Evolutionary conservation across 2,113 vertebrate species (phyloP).

Genomic region (Syngnathoides biaculeatus): DNA sequence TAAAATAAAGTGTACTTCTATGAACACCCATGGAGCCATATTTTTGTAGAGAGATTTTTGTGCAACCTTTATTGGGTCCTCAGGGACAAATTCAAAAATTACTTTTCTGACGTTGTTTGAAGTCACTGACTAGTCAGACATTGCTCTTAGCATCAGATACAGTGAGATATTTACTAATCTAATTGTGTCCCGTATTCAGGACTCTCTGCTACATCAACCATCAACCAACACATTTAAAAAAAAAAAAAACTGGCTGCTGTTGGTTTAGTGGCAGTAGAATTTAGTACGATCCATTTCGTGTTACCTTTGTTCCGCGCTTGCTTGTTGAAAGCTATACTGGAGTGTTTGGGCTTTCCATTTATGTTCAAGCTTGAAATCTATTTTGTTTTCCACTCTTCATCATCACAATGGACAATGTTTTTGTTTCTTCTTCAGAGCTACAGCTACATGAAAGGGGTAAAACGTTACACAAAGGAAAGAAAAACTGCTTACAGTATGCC

Average conservation of each 20-base stretch:
- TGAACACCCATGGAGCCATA: constrained; percentile 42
- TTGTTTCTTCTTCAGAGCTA: background rate
- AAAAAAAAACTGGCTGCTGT: background rate
- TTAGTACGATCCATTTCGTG: too few relatives aligned
- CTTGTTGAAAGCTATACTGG: too few relatives aligned
- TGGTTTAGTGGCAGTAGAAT: background rate
- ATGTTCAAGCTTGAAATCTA: too few relatives aligned
- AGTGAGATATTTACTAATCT: too few relatives aligned
- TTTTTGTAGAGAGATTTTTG: constrained; percentile 9
- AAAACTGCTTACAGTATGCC: too few relatives aligned
- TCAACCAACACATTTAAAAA: background rate
- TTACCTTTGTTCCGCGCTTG: too few relatives aligned
- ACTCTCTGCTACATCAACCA: background rate
- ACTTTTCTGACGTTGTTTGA: background rate
- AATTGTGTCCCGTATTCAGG: background rate
- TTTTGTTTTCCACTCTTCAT: too few relatives aligned
- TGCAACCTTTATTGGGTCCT: background rate
- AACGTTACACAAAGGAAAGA: too few relatives aligned
- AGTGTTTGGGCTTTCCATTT: too few relatives aligned
- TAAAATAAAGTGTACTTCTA: constrained; percentile 78
- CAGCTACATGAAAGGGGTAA: background rate
- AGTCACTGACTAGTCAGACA: background rate
- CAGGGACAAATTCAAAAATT: background rate
- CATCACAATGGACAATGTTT: background rate
- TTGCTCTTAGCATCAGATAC: background rate